A percentile compares a stretch with the other conserved stretches of the same genome.
phyloP scores from a whole-genome alignment of 2,888 invertebrate species.

The Aethes cnicana region DNA sequence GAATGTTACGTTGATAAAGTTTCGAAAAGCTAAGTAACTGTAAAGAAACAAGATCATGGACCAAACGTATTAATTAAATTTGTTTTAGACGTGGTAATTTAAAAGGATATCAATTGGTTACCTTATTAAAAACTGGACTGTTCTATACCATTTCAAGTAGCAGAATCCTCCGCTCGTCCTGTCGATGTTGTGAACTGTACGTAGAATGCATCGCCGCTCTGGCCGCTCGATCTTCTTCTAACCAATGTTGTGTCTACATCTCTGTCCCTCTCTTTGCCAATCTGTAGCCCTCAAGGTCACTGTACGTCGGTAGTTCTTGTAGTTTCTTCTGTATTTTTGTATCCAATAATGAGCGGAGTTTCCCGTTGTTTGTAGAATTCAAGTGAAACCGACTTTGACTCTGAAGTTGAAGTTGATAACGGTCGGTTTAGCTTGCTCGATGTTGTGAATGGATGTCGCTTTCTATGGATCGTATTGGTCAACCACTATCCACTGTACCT shows the following conservation, averaged over 20 bases:
- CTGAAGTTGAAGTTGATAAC: constrained; percentile 2
- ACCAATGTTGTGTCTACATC: constrained; percentile 67
- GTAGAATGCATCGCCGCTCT: constrained; percentile 77
- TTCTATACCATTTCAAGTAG: constrained; percentile 76
- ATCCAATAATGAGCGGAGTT: constrained; percentile 73
- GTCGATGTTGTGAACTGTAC: constrained; percentile 78
- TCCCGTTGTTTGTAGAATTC: constrained; percentile 66
- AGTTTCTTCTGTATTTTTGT: constrained; percentile 75
- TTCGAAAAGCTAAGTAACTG: too few relatives aligned
- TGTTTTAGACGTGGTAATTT: too few relatives aligned
- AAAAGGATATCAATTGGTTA: not conserved
- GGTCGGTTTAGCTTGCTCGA: constrained; percentile 71
- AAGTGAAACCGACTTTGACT: constrained; percentile 56
- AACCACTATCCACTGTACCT: constrained; percentile 69
- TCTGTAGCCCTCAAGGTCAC: constrained; percentile 70
- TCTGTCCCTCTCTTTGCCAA: constrained; percentile 72
- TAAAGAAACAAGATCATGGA: too few relatives aligned
- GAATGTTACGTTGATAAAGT: too few relatives aligned
- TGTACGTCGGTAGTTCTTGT: constrained; percentile 75
- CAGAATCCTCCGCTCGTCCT: constrained; percentile 74
- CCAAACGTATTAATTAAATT: too few relatives aligned
- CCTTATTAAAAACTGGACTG: constrained; percentile 33
- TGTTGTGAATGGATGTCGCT: constrained; percentile 81
- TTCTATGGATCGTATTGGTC: constrained; percentile 78
- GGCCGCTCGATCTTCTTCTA: constrained; percentile 70